These are phyloP conservation scores for Aptenodytes patagonicus DNA, from an alignment of 2,113 vertebrate species.

Conservation along the genomic window DNA sequence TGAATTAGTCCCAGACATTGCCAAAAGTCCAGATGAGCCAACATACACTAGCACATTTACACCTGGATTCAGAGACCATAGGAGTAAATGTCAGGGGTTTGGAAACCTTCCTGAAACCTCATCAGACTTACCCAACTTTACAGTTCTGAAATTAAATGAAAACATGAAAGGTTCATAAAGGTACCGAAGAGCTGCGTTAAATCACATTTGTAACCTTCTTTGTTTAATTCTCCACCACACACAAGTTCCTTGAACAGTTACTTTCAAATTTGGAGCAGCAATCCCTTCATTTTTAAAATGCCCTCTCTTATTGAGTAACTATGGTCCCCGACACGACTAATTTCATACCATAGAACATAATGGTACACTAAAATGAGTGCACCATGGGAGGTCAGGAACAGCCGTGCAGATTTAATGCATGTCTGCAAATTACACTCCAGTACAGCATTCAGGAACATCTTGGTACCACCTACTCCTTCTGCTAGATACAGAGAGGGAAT, in stretches of 20 bases:
- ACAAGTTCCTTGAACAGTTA: background rate
- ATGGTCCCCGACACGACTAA: background rate
- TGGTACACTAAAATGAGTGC: background rate
- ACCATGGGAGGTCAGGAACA: background rate
- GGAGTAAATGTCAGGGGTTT: conserved; percentile 12
- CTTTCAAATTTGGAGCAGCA: background rate
- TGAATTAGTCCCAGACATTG: conserved; percentile 6
- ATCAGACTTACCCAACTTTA: background rate
- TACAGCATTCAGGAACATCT: background rate
- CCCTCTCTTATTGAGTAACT: background rate
- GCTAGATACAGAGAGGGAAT: background rate
- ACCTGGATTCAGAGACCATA: conserved; percentile 11
- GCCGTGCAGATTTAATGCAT: background rate
- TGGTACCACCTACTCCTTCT: background rate
- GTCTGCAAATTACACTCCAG: background rate
- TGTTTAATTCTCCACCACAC: background rate
- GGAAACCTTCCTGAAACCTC: conserved; percentile 17
- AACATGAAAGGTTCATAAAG: background rate
- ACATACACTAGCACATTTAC: conserved; percentile 26
- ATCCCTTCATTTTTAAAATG: background rate
- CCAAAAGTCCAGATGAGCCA: conserved; percentile 4
- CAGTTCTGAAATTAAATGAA: background rate
- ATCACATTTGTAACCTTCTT: background rate
- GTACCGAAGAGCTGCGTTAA: background rate
- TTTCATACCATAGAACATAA: background rate